These are phyloP conservation scores for Oxyteleia sp. DNA, from an alignment of 2,888 invertebrate species.

Conservation along the genomic window DNA sequence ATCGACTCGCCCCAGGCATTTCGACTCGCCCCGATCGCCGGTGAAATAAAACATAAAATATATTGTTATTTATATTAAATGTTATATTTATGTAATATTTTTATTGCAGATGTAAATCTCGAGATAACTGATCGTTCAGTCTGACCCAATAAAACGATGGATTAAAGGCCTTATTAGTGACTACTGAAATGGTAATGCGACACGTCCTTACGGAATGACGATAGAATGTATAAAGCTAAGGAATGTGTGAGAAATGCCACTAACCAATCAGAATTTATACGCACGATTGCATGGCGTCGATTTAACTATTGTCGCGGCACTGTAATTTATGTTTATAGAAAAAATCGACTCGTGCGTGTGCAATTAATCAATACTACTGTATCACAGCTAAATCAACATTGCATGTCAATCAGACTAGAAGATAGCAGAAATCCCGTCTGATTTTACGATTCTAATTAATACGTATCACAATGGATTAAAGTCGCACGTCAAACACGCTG, in stretches of 20 bases:
- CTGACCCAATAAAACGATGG: slow-evolving; percentile 56
- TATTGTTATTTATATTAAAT: neutral
- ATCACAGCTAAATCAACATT: neutral
- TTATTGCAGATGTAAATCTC: slow-evolving; percentile 22
- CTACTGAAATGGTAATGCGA: slow-evolving; percentile 53
- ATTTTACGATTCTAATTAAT: neutral
- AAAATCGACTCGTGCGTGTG: neutral
- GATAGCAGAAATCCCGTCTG: neutral
- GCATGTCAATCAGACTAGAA: neutral
- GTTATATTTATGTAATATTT: slow-evolving; percentile 7
- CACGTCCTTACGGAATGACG: slow-evolving; percentile 55
- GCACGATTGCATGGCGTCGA: slow-evolving; percentile 13
- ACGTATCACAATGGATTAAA: no score
- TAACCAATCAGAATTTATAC: slow-evolving; percentile 26
- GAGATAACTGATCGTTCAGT: slow-evolving; percentile 45
- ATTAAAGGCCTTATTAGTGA: slow-evolving; percentile 47
- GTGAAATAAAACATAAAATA: no score
- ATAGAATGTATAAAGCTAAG: slow-evolving; percentile 36
- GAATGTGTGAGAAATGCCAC: slow-evolving; percentile 64
- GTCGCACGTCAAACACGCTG: no score
- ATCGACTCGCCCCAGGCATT: no score
- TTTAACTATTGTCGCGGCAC: slow-evolving; percentile 21
- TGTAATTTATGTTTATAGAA: neutral
- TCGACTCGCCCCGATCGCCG: no score
- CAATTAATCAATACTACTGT: neutral